phyloP scores from a whole-genome alignment of 2,888 invertebrate species.

The Augiades crinisus region DNA sequence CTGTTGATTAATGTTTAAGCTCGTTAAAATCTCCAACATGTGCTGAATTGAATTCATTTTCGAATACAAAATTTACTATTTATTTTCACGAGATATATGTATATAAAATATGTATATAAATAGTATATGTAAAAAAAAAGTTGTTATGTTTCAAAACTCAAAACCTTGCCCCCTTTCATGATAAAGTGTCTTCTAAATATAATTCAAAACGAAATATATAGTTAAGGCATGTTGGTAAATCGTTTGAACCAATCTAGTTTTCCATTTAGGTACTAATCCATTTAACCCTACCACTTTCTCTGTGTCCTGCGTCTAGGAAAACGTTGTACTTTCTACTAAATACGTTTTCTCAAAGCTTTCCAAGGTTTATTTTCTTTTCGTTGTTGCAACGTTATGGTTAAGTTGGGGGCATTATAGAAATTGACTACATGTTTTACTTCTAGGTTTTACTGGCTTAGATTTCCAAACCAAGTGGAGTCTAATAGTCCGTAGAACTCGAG shows the following conservation, averaged over 20 bases:
- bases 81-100: too few species aligned
- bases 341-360: constrained; percentile 8
- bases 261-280: constrained; percentile 4
- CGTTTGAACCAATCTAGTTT: too few species aligned
- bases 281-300: background rate
- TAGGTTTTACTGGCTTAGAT: background rate
- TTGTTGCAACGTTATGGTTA: constrained; percentile 7
- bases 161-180: too few species aligned
- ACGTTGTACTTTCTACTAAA: constrained; percentile 12
- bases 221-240: too few species aligned
- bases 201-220: too few species aligned
- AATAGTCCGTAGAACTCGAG: too few species aligned
- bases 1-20: background rate
- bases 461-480: too few species aligned
- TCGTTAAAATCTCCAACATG: background rate
- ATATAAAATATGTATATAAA: too few species aligned
- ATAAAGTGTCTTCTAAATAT: too few species aligned
- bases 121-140: too few species aligned
- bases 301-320: background rate
- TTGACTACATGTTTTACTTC: constrained; percentile 21
- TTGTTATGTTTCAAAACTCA: too few species aligned
- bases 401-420: constrained; percentile 19
- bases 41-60: background rate
- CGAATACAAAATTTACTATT: too few species aligned
- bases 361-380: constrained; percentile 13